phyloP scores from a whole-genome alignment of 2,797 vertebrate genomes.

The Tenualosa thibaudeaui region DNA sequence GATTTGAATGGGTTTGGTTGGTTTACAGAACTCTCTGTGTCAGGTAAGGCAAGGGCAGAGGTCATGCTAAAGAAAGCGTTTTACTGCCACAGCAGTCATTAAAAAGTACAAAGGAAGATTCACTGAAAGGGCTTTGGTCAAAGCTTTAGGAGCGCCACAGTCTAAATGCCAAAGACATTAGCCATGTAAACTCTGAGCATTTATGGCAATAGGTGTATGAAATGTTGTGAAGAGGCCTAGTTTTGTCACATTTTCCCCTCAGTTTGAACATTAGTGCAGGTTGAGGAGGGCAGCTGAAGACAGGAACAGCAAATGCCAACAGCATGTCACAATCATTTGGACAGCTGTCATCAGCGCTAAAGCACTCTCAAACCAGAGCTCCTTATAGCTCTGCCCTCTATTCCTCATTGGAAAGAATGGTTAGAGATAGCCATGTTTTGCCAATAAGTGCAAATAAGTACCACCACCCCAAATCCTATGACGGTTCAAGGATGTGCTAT shows the following conservation, averaged over 20 bases:
- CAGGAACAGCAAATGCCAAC: constrained; percentile 67
- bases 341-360: constrained; percentile 69
- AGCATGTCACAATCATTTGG: constrained; percentile 68
- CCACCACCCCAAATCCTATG: background rate
- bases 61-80: background rate
- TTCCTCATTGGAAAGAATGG: constrained; percentile 52
- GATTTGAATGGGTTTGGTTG: background rate
- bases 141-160: background rate
- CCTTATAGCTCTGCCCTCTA: constrained; percentile 67
- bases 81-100: background rate
- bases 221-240: background rate
- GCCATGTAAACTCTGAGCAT: background rate
- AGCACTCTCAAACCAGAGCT: constrained; percentile 59
- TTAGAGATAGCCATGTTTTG: background rate
- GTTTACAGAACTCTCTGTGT: background rate
- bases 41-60: background rate
- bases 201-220: background rate
- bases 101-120: background rate
- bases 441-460: background rate
- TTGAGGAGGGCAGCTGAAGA: constrained; percentile 68
- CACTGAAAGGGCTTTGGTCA: background rate
- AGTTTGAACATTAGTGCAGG: constrained; percentile 49
- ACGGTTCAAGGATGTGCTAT: background rate
- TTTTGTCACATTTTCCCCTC: background rate
- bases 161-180: background rate